Base-by-base conservation (phyloP, 2,797 vertebrate species). In the Falco novaeseelandiae region DNA sequence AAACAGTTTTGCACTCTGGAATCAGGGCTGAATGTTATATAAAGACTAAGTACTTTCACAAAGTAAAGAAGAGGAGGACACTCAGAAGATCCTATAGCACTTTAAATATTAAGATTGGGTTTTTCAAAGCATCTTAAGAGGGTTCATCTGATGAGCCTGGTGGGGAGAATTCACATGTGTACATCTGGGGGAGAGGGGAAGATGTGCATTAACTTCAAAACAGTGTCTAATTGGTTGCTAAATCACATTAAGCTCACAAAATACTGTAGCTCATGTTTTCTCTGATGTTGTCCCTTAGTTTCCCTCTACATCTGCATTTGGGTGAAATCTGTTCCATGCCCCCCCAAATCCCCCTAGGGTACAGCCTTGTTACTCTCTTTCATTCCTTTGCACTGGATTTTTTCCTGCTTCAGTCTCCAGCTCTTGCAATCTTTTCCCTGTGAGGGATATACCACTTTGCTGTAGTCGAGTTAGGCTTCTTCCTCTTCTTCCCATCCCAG, bases 1-100 rank as follows among this genome's bases (percentile, higher is more conserved):
- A 83, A 80, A 36, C 21, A 54, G 12, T 19, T 59, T 66, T 78
- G 42, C 10, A 90, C 66, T 16, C 83, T 94, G 57, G 71, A 97
- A 92, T 94, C 89, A 96, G 27, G 26, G 6, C 30, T 93, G 89
- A 83, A 92, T 95, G 79, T 78, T 87, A 74, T 32, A 36, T 29
- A 80, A 87, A 89, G 81, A 54, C 27, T 90, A 74, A 86, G 44
- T 67, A 89, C 32, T 94, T 96, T 69, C 82, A 81, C 32, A 72
- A 66, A 83, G 21, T 85, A 78, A 89, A 65, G 76, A 96, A 95
- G 36, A 87, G n/a, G 51, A 83, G 23, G 71, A 67, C 38, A 44
- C 19, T 86, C 80, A 44, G n/a, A 93, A 90, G 32, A 57, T 59
- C 34, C n/a, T 80, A 30, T 18, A 71, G 10, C 3, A 77, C 19